phyloP scores from a whole-genome alignment of 1,140 invertebrate genomes.

The Gonioctena quinquepunctata region DNA sequence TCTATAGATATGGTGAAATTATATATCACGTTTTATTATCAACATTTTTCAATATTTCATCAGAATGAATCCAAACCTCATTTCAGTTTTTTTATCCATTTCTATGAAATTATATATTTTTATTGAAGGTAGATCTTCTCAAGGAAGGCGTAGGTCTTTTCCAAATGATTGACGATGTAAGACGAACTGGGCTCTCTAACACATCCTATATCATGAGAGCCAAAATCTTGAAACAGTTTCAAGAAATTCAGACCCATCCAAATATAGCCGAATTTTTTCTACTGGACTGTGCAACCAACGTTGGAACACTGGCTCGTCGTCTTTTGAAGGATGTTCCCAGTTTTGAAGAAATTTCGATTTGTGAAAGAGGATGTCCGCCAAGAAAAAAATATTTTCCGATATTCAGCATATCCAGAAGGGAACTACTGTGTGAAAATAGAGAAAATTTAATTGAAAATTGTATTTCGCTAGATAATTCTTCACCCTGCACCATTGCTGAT shows the following conservation, averaged over 20 bases:
- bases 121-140: not conserved
- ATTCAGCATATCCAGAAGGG: not conserved
- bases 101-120: not conserved
- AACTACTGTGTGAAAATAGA: too few relatives aligned
- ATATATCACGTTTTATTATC: not conserved
- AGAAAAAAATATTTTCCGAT: not conserved
- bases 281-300: not conserved
- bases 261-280: not conserved
- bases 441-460: not conserved
- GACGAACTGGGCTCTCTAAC: not conserved
- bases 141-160: not conserved
- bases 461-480: not conserved
- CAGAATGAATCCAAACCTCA: not conserved
- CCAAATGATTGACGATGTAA: not conserved
- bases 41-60: not conserved
- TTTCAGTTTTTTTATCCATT: not conserved
- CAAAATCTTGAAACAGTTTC: not conserved
- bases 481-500: not conserved
- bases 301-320: not conserved
- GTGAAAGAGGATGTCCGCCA: not conserved
- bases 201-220: not conserved
- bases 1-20: not conserved
- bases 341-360: not conserved
- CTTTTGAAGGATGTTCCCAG: not conserved
- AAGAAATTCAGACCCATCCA: not conserved